phyloP scores from a whole-genome alignment of 2,113 vertebrate species.

The Plecturocebus donacophilus region DNA sequence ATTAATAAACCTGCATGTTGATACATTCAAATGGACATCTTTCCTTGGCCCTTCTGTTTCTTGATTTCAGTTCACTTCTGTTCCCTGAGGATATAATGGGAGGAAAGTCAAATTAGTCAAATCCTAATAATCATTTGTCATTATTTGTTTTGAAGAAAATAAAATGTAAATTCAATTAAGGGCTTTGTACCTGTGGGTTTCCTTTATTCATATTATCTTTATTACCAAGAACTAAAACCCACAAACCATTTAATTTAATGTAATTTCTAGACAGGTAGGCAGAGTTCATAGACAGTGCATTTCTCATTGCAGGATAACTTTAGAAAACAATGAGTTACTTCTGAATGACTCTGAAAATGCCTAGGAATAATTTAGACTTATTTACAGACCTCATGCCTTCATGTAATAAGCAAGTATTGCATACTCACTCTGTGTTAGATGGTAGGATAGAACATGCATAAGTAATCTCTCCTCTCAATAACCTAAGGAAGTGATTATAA shows the following conservation, averaged over 20 bases:
- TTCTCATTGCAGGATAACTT: neutral
- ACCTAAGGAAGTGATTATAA: neutral
- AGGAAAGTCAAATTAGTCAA: conserved; percentile 39
- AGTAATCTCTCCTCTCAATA: neutral
- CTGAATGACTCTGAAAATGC: neutral
- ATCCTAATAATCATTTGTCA: neutral
- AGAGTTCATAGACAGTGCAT: neutral
- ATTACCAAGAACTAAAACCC: neutral
- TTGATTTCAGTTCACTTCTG: neutral
- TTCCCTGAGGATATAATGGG: neutral
- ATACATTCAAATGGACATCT: neutral
- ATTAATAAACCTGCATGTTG: neutral
- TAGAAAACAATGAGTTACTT: neutral
- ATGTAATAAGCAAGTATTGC: neutral
- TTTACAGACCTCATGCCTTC: neutral
- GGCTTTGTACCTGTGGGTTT: neutral
- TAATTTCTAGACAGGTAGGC: neutral
- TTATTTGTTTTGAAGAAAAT: conserved; percentile 39
- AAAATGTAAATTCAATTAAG: neutral
- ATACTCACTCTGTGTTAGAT: neutral
- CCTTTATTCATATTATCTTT: conserved; percentile 3
- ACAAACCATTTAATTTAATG: conserved; percentile 30
- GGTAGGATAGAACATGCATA: neutral
- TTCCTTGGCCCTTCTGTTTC: neutral
- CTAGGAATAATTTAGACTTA: neutral